Base-by-base conservation (phyloP, 2,113 vertebrate genomes). In the Austrofundulus limnaeus region DNA sequence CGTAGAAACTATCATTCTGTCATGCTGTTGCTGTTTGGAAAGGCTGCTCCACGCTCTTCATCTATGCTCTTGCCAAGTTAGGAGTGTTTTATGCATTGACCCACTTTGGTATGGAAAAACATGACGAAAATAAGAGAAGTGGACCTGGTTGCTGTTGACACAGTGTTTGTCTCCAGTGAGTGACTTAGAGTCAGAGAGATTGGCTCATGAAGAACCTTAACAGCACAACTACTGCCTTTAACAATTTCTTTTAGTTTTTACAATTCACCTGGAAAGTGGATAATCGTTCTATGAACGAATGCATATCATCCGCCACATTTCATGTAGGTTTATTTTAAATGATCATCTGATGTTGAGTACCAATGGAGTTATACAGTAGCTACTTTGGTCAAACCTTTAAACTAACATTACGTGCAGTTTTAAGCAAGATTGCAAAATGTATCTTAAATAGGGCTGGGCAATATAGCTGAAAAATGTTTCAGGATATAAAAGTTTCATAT, bases 71-170 rank as follows among this genome's bases (percentile, higher is more conserved):
- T 55, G 77, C 83, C 82, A 85, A 81, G 79, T 87, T 88, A 85
- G 82, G 86, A 92, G 83, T 88, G 88, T 89, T 91, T 91, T 86
- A 88, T 82, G 45, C 89, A 89, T 87, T 92, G 90, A 91, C 91
- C 88, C 90, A 92, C 88, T 91, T 92, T 91, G 73, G 83, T 69
- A 72, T 89, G 85, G 84, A 87, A 90, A 89, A 78, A 83, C 73
- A 81, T 75, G 72, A 61, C 55, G 41, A 61, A 76, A 48, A 67
- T 7, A 28, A 7, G 7, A n/a, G 42, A 72, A 57, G 72, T 74
- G 70, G 77, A 78, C 8, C 55, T 70, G 53, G 79, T 83, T 73
- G 75, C 56, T 70, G 82, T 76, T 82, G 65, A 88, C 84, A 77
- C 61, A 83, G 73, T 73, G 50, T 78, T 85, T 74, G 74, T 81